Percentiles rank a stretch among this genome's conserved stretches.
These are phyloP conservation scores for Lophura nycthemera DNA, from an alignment of 2,113 vertebrate species.

Conservation along the genomic window DNA sequence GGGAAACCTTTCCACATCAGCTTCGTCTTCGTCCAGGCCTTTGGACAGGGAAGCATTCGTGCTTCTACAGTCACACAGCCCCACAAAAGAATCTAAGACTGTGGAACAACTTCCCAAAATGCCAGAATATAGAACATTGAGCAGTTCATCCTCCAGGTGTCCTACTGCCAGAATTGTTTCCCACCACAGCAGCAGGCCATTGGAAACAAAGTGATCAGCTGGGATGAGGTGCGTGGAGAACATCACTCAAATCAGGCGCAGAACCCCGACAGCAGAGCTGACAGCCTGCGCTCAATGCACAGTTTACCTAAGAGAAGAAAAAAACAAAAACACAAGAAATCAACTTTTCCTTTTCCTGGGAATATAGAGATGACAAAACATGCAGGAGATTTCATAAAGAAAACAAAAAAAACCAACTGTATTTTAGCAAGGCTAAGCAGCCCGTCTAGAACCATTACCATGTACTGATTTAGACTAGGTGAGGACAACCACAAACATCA, in stretches of 20 bases:
- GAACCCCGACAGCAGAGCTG: constrained; percentile 83
- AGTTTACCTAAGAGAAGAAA: constrained; percentile 84
- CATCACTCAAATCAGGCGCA: constrained; percentile 65
- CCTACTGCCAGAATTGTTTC: neutral
- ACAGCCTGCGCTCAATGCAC: constrained; percentile 92
- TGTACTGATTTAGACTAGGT: accelerated
- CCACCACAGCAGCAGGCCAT: neutral
- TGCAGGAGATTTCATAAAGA: neutral
- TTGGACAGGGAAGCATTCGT: neutral
- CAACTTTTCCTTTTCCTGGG: neutral
- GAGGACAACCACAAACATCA: neutral
- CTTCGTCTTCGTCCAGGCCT: neutral
- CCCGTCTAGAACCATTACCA: neutral
- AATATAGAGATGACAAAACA: neutral
- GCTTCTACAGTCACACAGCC: neutral
- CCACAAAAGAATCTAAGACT: neutral
- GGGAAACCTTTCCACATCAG: neutral
- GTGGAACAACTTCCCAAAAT: constrained; percentile 26
- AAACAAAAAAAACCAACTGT: neutral
- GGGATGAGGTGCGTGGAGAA: neutral
- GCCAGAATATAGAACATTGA: neutral
- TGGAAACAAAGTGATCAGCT: neutral
- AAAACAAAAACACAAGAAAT: neutral
- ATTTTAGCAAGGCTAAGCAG: neutral
- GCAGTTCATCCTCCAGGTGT: constrained; percentile 1